Conservation (phyloP, 2,797 vertebrate genomes). For the Mareca strepera region DNA sequence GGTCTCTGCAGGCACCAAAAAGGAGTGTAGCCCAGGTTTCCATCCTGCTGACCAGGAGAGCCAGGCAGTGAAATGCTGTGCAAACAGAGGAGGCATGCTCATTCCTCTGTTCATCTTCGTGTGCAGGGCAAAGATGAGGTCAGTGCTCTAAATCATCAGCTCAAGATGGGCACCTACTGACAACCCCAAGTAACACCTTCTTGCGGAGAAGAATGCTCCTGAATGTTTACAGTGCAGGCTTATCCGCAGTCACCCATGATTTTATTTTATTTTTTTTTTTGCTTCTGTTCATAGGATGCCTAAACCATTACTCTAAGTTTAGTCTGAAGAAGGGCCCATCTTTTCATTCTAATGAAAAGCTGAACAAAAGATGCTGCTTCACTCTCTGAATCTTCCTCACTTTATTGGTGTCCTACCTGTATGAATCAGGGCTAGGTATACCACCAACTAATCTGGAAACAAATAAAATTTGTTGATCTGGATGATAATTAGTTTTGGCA, state of each 20-base stretch:
- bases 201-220: neutral
- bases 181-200: neutral
- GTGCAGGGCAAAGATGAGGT: neutral
- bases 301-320: neutral
- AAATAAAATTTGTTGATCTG: neutral
- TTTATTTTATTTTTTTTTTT: neutral
- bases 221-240: neutral
- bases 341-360: neutral
- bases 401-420: neutral
- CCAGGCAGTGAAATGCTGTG: neutral
- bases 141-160: neutral
- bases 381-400: neutral
- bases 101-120: neutral
- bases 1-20: neutral
- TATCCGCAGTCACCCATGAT: neutral
- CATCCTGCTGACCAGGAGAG: neutral
- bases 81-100: neutral
- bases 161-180: neutral
- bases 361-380: neutral
- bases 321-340: neutral
- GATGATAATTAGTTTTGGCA: neutral
- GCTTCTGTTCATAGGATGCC: neutral
- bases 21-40: accelerated
- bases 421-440: neutral
- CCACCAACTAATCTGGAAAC: neutral